phyloP scores from a whole-genome alignment of 2,888 invertebrate species.

The Petrolisthes manimaculis region DNA sequence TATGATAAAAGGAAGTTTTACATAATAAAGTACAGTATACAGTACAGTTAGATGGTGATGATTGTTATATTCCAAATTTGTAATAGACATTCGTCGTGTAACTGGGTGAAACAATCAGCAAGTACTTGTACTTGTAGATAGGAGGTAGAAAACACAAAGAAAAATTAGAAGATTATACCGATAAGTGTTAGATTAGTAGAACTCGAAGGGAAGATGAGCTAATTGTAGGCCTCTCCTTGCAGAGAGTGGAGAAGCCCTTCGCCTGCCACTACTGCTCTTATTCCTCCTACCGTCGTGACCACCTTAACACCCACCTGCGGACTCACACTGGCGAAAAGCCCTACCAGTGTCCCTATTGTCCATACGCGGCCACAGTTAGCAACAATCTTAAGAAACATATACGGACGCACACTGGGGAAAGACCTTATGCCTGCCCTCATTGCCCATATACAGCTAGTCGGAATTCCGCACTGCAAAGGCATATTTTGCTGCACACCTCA shows the following conservation, averaged over 20 bases:
- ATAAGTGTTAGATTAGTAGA: not conserved
- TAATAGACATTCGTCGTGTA: no score
- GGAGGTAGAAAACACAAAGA: not conserved
- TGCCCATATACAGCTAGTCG: constrained; percentile 29
- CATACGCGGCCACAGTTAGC: constrained; percentile 28
- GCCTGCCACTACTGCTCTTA: constrained; percentile 42
- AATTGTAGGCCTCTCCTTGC: constrained; percentile 49
- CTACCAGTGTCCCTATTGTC: constrained; percentile 50
- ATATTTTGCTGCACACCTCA: not conserved
- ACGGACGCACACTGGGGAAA: constrained; percentile 43
- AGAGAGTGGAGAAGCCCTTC: constrained; percentile 48
- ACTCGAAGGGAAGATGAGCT: constrained; percentile 26
- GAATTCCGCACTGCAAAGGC: constrained; percentile 26
- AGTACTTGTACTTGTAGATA: no score
- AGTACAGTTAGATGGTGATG: no score
- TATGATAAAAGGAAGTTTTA: no score
- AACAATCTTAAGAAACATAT: constrained; percentile 27
- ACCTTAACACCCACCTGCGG: constrained; percentile 47
- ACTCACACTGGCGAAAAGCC: constrained; percentile 50
- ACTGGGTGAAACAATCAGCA: no score
- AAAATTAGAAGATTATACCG: not conserved
- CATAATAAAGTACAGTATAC: no score
- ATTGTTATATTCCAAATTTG: no score
- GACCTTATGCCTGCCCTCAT: constrained; percentile 34
- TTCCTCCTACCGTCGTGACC: constrained; percentile 35